Percentiles rank a stretch among this genome's conserved stretches.
Evolutionary conservation across 2,113 vertebrate genomes (phyloP).

Genomic region (Syngnathus typhle): DNA sequence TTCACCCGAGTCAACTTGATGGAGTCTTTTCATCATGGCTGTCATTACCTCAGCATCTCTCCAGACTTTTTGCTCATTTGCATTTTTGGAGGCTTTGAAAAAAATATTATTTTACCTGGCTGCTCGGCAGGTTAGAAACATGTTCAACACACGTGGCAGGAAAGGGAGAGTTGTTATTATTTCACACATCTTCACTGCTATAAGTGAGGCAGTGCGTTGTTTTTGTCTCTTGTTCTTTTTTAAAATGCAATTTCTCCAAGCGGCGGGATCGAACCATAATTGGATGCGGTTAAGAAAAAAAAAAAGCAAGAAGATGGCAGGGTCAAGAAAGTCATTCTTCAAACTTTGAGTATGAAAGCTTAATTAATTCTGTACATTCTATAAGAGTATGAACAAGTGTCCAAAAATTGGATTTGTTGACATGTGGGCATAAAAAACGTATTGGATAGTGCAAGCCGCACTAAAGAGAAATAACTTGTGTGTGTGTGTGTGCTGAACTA

Average conservation of each 20-base stretch:
- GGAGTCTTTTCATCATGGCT: not conserved
- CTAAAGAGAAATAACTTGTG: constrained; percentile 28
- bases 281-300: constrained; percentile 2
- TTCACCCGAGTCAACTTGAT: constrained; percentile 1
- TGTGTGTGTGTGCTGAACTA: not conserved
- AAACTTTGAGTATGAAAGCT: not conserved
- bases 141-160: constrained; percentile 46
- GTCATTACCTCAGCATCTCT: constrained; percentile 44
- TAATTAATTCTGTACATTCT: not conserved
- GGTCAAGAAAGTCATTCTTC: not conserved
- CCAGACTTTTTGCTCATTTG: constrained; percentile 44
- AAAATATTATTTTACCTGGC: constrained; percentile 41
- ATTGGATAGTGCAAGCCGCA: constrained; percentile 53
- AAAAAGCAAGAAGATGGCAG: constrained; percentile 1
- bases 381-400: not conserved
- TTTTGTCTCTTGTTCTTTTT: constrained; percentile 11
- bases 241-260: constrained; percentile 8
- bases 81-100: constrained; percentile 44
- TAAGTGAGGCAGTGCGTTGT: constrained; percentile 17
- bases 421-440: constrained; percentile 30
- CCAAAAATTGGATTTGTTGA: constrained; percentile 46
- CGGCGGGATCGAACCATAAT: constrained; percentile 3
- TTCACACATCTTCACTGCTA: constrained; percentile 19
- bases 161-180: constrained; percentile 38
- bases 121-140: constrained; percentile 53